phyloP scores from a whole-genome alignment of 64 coral and sea anemone genomes.

The Stylophora pistillata region DNA sequence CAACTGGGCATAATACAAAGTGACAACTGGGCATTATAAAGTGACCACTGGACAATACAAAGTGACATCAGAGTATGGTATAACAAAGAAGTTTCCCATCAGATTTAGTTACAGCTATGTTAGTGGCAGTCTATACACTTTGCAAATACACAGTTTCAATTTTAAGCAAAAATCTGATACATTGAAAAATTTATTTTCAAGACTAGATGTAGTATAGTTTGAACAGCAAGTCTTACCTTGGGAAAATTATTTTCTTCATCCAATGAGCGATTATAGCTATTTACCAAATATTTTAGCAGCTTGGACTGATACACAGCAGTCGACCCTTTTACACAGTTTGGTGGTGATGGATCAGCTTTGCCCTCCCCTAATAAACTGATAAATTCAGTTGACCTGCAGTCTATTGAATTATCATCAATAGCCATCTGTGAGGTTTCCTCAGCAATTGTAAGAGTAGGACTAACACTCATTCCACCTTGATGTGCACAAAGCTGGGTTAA shows the following conservation, averaged over 20 bases:
- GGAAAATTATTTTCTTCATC: constrained; percentile 49
- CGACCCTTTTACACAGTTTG: constrained; percentile 1
- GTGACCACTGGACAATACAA: no score
- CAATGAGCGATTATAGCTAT: constrained; percentile 42
- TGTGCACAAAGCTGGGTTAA: neutral
- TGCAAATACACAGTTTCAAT: no score
- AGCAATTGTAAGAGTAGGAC: constrained; percentile 38
- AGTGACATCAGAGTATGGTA: no score
- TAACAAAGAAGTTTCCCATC: no score
- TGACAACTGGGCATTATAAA: no score
- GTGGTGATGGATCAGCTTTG: neutral
- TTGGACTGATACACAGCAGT: constrained; percentile 5
- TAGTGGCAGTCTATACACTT: no score
- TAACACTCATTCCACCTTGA: neutral
- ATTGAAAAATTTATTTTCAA: no score
- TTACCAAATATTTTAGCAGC: constrained; percentile 48
- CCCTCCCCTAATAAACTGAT: constrained; percentile 1
- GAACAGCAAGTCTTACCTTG: constrained; percentile 17
- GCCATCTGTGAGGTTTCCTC: constrained; percentile 75
- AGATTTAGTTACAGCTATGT: no score
- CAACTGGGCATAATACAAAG: no score
- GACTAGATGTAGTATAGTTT: no score
- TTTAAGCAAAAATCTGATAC: no score
- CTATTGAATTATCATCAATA: constrained; percentile 45
- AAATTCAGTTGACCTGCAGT: constrained; percentile 22